Percentiles rank a stretch among this genome's conserved stretches.
Evolutionary conservation across 2,797 vertebrate genomes (phyloP).

Genomic region (Pipistrellus nathusii): DNA sequence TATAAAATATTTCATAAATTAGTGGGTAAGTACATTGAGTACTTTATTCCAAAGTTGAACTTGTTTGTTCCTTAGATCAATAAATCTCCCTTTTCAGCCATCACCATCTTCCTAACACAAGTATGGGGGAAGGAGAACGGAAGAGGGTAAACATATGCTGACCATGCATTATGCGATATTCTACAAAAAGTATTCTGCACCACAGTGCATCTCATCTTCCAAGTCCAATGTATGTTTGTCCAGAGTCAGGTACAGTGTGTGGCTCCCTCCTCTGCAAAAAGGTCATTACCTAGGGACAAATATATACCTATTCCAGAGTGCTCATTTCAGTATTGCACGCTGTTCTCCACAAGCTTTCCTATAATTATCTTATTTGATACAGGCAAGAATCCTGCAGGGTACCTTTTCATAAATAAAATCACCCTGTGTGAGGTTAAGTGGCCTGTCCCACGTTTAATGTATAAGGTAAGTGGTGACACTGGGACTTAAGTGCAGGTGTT

Average conservation of each 20-base stretch:
- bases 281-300: neutral
- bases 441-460: conserved; percentile 63
- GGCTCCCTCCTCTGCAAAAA: neutral
- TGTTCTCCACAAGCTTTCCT: conserved; percentile 42
- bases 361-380: conserved; percentile 58
- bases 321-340: neutral
- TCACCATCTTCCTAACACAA: neutral
- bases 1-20: neutral
- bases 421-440: conserved; percentile 61
- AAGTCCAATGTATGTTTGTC: neutral
- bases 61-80: neutral
- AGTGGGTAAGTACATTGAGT: neutral
- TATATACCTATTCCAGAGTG: neutral
- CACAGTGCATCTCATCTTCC: neutral
- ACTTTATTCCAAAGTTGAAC: conserved; percentile 15
- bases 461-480: conserved; percentile 52
- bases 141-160: neutral
- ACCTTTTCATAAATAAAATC: conserved; percentile 60
- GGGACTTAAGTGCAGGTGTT: conserved; percentile 77
- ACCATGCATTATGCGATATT: neutral
- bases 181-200: neutral
- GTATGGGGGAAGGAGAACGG: neutral
- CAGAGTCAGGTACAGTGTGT: neutral
- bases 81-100: neutral
- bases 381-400: conserved; percentile 13